These are phyloP conservation scores for Mormoops blainvillei DNA, from an alignment of 2,113 vertebrate species.

Conservation along the genomic window DNA sequence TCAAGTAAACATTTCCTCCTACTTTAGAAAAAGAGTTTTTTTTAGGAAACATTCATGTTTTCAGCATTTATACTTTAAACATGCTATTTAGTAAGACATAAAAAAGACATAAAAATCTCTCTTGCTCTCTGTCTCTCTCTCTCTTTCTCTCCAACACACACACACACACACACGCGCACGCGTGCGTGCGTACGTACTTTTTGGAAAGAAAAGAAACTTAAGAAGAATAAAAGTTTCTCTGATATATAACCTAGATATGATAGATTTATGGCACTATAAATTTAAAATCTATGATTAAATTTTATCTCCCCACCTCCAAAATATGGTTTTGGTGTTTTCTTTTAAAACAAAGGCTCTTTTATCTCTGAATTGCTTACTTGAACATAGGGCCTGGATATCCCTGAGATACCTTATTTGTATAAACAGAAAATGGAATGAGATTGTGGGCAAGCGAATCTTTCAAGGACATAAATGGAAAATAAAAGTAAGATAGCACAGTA, in stretches of 20 bases:
- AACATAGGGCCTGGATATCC: neutral
- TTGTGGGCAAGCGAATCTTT: conserved; percentile 26
- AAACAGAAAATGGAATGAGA: conserved; percentile 27
- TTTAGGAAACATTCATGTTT: neutral
- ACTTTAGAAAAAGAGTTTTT: conserved; percentile 21
- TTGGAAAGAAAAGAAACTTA: neutral
- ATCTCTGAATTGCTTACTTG: conserved; percentile 29
- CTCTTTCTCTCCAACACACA: too few relatives aligned
- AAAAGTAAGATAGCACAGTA: neutral
- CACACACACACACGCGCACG: too few relatives aligned
- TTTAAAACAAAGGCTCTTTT: conserved; percentile 22
- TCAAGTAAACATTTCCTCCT: neutral
- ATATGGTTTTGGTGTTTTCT: neutral
- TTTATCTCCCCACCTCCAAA: neutral
- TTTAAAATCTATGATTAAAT: neutral
- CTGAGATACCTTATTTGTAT: conserved; percentile 31
- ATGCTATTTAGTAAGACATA: neutral
- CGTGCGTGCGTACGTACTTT: too few relatives aligned
- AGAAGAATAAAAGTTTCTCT: neutral
- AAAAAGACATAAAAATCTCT: neutral
- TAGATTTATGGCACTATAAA: neutral
- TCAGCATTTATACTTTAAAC: conserved; percentile 12
- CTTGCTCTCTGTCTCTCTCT: too few relatives aligned
- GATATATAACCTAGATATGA: neutral
- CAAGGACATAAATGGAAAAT: neutral